Evolutionary conservation across 1,140 invertebrate species (phyloP).

Genomic region (Papilio polytes): DNA sequence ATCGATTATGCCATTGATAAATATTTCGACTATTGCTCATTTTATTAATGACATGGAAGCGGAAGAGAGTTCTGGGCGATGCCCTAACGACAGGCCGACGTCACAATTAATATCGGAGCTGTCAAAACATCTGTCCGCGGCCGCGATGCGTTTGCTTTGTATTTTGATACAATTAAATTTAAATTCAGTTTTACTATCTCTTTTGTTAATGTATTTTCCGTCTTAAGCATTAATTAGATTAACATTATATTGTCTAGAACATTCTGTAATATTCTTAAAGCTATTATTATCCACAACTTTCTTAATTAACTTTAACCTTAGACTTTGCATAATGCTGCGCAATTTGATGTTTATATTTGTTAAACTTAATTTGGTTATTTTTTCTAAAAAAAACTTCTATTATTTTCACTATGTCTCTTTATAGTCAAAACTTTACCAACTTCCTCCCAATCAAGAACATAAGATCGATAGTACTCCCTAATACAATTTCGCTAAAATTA

Average conservation of each 20-base stretch:
- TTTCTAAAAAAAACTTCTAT: neutral
- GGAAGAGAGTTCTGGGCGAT: constrained; percentile 75
- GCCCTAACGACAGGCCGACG: constrained; percentile 76
- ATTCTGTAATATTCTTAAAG: neutral
- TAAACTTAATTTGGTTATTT: neutral
- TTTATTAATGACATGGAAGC: constrained; percentile 83
- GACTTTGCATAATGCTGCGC: neutral
- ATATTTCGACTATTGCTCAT: constrained; percentile 83
- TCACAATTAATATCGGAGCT: constrained; percentile 81
- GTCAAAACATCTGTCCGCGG: constrained; percentile 81
- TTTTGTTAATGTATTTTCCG: constrained; percentile 38
- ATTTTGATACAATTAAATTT: constrained; percentile 71
- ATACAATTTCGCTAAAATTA: constrained; percentile 83
- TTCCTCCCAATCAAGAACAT: constrained; percentile 30
- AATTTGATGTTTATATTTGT: neutral
- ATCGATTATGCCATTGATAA: constrained; percentile 84
- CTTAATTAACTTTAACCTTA: neutral
- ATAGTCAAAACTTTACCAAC: constrained; percentile 8
- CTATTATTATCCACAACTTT: neutral
- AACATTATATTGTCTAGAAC: neutral
- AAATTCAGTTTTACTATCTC: constrained; percentile 49
- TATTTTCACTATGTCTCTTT: neutral
- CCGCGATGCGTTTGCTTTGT: constrained; percentile 56
- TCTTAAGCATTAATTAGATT: constrained; percentile 30
- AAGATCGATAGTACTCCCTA: constrained; percentile 62